Conservation (phyloP, 2,113 vertebrate species). For the Elachura formosa region DNA sequence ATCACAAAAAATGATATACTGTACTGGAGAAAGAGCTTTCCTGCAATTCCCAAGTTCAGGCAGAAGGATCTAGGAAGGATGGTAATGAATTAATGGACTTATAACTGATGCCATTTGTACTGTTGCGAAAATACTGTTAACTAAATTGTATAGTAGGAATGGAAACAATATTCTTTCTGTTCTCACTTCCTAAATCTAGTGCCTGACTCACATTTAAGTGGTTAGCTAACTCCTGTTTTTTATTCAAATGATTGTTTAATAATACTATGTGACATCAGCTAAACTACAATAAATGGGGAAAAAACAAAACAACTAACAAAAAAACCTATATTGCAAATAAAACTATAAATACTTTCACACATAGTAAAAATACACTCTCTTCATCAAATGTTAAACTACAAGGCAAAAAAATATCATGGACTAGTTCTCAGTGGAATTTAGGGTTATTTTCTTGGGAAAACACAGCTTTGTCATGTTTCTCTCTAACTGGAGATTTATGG, state of each 20-base stretch:
- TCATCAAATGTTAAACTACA: neutral
- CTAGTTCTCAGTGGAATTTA: neutral
- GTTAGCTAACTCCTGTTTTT: neutral
- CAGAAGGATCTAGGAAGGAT: neutral
- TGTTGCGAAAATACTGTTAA: neutral
- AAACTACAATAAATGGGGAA: neutral
- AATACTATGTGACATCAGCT: neutral
- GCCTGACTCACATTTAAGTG: neutral
- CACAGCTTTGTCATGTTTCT: neutral
- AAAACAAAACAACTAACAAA: neutral
- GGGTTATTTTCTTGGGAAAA: neutral
- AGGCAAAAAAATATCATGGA: accelerated
- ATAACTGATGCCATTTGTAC: neutral
- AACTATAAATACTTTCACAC: neutral
- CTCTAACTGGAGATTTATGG: neutral
- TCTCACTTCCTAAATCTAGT: neutral
- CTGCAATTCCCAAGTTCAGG: neutral
- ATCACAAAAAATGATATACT: neutral
- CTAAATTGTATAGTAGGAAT: neutral
- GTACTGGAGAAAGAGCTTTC: neutral
- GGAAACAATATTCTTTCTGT: neutral
- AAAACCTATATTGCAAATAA: neutral
- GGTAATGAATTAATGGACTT: neutral
- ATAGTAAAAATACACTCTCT: neutral
- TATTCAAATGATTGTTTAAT: neutral